phyloP scores from a whole-genome alignment of 2,888 invertebrate genomes.

The Drosophila lutescens region DNA sequence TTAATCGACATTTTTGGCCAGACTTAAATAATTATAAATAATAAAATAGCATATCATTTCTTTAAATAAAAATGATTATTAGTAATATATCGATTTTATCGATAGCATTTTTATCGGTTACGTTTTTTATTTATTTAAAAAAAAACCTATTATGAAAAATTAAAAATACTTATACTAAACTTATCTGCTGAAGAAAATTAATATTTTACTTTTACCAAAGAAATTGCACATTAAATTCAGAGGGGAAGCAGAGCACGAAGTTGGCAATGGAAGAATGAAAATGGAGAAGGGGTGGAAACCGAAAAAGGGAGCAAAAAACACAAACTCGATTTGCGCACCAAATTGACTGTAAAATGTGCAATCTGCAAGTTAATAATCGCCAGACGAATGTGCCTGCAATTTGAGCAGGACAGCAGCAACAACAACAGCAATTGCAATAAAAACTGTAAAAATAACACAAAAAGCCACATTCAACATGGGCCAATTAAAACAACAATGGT shows the following conservation, averaged over 20 bases:
- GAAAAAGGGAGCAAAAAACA: slow-evolving; percentile 7
- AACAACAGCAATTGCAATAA: slow-evolving; percentile 14
- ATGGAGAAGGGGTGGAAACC: not conserved
- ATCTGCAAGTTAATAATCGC: slow-evolving; percentile 37
- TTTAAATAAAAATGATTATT: too few species aligned
- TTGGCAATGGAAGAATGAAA: slow-evolving; percentile 3
- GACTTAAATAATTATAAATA: too few species aligned
- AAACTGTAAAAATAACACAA: slow-evolving; percentile 19
- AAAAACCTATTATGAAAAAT: too few species aligned
- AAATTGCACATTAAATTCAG: not conserved
- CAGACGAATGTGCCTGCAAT: slow-evolving; percentile 23
- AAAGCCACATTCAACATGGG: slow-evolving; percentile 18
- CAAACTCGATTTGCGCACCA: slow-evolving; percentile 25
- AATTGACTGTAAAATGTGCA: slow-evolving; percentile 44
- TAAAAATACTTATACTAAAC: too few species aligned
- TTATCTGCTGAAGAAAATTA: too few species aligned
- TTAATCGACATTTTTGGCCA: too few species aligned
- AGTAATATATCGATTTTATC: too few species aligned
- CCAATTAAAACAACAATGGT: slow-evolving; percentile 42
- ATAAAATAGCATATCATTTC: too few species aligned
- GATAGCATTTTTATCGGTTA: too few species aligned
- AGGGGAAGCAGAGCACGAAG: slow-evolving; percentile 10
- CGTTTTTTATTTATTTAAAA: too few species aligned
- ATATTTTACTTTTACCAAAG: not conserved
- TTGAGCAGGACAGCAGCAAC: not conserved